phyloP scores from a whole-genome alignment of 2,113 vertebrate genomes.

The Lagenorhynchus albirostris region DNA sequence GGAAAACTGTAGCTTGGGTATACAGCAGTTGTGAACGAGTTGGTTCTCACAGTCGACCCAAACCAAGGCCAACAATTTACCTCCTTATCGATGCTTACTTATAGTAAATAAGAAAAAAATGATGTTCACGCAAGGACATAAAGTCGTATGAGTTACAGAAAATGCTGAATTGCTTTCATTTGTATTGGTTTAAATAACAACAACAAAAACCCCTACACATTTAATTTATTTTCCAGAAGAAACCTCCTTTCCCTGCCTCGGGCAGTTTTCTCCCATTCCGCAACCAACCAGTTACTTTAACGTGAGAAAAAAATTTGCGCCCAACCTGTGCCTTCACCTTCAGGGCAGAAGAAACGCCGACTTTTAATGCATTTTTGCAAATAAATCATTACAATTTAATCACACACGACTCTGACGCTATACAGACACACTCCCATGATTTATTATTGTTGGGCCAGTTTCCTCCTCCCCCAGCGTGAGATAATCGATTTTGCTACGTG shows the following conservation, averaged over 20 bases:
- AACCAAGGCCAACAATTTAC: neutral
- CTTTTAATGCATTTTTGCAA: slow-evolving; percentile 41
- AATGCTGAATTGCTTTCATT: neutral
- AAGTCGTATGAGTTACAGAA: neutral
- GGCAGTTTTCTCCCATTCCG: neutral
- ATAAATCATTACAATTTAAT: slow-evolving; percentile 59
- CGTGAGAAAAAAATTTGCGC: slow-evolving; percentile 66
- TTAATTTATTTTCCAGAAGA: slow-evolving; percentile 32
- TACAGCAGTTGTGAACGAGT: neutral
- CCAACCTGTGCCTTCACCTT: slow-evolving; percentile 38
- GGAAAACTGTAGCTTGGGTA: neutral
- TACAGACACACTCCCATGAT: slow-evolving; percentile 29
- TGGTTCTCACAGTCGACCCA: neutral
- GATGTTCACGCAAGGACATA: neutral
- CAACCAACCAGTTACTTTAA: slow-evolving; percentile 34
- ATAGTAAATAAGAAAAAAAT: neutral
- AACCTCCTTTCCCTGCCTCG: neutral
- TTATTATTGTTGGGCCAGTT: slow-evolving; percentile 53
- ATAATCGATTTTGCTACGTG: slow-evolving; percentile 24
- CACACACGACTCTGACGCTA: neutral
- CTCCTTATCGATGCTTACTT: neutral
- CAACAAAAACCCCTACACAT: neutral
- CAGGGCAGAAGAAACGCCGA: slow-evolving; percentile 2
- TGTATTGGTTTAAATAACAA: neutral
- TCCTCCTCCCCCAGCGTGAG: neutral